These are phyloP conservation scores for Lethenteron reissneri DNA, from an alignment of 2,113 vertebrate genomes.

Conservation along the genomic window DNA sequence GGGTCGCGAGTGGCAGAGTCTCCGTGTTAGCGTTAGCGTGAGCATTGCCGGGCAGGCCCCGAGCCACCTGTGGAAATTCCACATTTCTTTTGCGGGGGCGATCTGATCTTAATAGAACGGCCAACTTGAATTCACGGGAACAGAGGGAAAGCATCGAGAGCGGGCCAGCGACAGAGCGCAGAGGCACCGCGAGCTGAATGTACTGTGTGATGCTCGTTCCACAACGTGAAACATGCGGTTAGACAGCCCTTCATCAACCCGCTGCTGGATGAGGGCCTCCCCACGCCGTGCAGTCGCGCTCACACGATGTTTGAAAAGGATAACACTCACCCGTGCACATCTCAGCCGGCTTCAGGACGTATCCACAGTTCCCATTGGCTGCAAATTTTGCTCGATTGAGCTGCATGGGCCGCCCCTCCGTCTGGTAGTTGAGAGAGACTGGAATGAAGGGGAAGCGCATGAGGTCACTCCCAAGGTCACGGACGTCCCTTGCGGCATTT, in stretches of 20 bases:
- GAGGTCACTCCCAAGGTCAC: no score
- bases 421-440: constrained; percentile 96
- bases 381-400: constrained; percentile 84
- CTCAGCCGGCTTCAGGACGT: constrained; percentile 74
- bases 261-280: not conserved
- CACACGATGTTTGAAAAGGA: not conserved
- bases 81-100: no score
- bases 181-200: not conserved
- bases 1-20: constrained; percentile 3
- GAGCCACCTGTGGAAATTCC: no score
- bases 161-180: not conserved
- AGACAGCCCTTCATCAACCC: not conserved
- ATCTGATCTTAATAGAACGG: constrained; percentile 6
- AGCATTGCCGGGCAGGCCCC: not conserved
- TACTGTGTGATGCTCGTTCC: not conserved
- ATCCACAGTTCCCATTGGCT: constrained; percentile 70
- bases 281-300: not conserved
- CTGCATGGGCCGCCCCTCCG: constrained; percentile 89
- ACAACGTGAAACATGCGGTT: not conserved
- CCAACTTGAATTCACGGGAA: constrained; percentile 4
- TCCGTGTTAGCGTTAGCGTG: not conserved
- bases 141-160: no score
- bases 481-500: no score
- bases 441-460: constrained; percentile 11
- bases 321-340: constrained; percentile 64